Conservation (phyloP, 1,140 invertebrate species). For the Drosophila grimshawi region DNA sequence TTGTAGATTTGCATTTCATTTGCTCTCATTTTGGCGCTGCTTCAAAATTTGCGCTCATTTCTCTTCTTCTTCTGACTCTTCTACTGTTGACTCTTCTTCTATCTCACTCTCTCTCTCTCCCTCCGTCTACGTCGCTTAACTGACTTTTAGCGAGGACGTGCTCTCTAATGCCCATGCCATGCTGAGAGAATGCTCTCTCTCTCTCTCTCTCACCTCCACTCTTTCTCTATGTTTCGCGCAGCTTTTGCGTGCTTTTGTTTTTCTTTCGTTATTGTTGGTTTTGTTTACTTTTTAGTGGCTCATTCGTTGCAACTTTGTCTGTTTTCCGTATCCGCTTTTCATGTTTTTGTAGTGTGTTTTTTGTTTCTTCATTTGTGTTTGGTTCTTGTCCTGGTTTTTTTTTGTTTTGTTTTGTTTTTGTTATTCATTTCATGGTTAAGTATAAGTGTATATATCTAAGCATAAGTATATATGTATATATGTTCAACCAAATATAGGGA, state of each 20-base stretch:
- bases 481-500: slow-evolving; percentile 36
- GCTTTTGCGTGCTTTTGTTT: slow-evolving; percentile 28
- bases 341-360: slow-evolving; percentile 35
- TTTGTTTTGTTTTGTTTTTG: slow-evolving; percentile 18
- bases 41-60: slow-evolving; percentile 21
- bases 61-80: neutral
- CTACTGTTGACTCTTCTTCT: slow-evolving; percentile 6
- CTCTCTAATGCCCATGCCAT: neutral
- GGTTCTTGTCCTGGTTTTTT: slow-evolving; percentile 20
- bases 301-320: slow-evolving; percentile 60
- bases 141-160: neutral
- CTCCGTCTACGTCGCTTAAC: neutral
- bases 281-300: slow-evolving; percentile 41
- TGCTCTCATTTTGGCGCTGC: slow-evolving; percentile 9
- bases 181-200: slow-evolving; percentile 1
- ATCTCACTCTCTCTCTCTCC: slow-evolving; percentile 7
- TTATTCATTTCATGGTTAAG: slow-evolving; percentile 64
- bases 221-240: neutral
- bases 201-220: slow-evolving; percentile 8
- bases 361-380: slow-evolving; percentile 15
- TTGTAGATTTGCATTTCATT: slow-evolving; percentile 13
- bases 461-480: slow-evolving; percentile 15
- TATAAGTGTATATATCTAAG: slow-evolving; percentile 39
- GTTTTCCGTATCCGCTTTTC: slow-evolving; percentile 49
- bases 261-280: slow-evolving; percentile 30